These are phyloP conservation scores for Microctonus aethiopoides DNA, from an alignment of 2,888 invertebrate species.

Conservation along the genomic window DNA sequence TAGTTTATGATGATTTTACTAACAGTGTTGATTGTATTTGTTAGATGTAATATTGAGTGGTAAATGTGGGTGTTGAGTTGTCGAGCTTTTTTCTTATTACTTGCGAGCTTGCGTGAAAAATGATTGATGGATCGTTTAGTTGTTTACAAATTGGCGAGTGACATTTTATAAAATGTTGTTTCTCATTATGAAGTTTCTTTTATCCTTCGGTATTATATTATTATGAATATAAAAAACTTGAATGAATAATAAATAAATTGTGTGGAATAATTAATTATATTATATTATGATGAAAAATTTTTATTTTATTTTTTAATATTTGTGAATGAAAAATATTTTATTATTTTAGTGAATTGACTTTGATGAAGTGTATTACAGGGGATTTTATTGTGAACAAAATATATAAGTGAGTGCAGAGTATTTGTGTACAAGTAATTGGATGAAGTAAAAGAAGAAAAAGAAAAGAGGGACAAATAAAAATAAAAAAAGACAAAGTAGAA, in stretches of 20 bases:
- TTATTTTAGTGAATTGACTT: not conserved
- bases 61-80: not conserved
- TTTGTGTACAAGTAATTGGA: not conserved
- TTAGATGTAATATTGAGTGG: not conserved
- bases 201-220: not conserved
- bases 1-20: not conserved
- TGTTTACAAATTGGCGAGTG: not conserved
- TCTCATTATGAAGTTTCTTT: not conserved
- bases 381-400: slow-evolving; percentile 18
- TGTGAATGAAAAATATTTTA: not conserved
- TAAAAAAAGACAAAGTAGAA: not conserved
- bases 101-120: not conserved
- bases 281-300: not conserved
- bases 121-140: not conserved
- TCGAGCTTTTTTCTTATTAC: not conserved
- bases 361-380: not conserved
- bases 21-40: not conserved
- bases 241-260: not conserved
- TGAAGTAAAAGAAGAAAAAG: not conserved
- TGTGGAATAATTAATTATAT: not conserved
- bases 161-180: not conserved
- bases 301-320: not conserved
- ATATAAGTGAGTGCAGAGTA: slow-evolving; percentile 8
- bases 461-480: not conserved
- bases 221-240: not conserved